Evolutionary conservation across 2,888 invertebrate species (phyloP).

Genomic region (Meiosimyza decipiens): DNA sequence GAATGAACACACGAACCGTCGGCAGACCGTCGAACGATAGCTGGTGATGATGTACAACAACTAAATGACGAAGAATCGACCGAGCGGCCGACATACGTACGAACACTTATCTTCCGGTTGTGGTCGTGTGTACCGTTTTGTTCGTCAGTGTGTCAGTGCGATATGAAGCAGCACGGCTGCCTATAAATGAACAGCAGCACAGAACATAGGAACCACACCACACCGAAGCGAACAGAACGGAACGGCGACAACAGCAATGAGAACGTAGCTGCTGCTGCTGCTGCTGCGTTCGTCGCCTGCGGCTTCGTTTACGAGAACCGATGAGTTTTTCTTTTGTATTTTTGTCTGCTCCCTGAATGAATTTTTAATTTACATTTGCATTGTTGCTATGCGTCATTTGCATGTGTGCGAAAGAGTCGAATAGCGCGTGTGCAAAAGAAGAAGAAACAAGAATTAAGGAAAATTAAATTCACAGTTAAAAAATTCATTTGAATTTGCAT

Average conservation of each 20-base stretch:
- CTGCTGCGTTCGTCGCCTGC: background rate
- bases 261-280: background rate
- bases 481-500: conserved; percentile 60
- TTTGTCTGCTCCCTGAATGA: background rate
- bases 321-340: conserved; percentile 5
- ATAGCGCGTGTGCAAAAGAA: conserved; percentile 3
- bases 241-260: background rate
- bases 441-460: background rate
- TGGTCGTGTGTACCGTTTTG: background rate
- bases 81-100: background rate
- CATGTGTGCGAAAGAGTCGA: conserved; percentile 17
- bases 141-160: conserved; percentile 16
- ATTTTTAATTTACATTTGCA: conserved; percentile 1
- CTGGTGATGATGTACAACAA: background rate
- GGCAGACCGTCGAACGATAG: background rate
- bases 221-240: background rate
- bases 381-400: conserved; percentile 16
- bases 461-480: conserved; percentile 48
- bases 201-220: background rate
- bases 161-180: background rate
- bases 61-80: background rate
- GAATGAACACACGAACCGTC: conserved; percentile 16
- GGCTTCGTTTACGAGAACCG: background rate
- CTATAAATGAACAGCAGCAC: conserved; percentile 14
- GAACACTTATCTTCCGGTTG: conserved; percentile 34